A percentile compares a stretch with the other conserved stretches of the same genome.
Evolutionary conservation across 2,797 vertebrate species (phyloP).

Genomic region (Tamandua tetradactyla): DNA sequence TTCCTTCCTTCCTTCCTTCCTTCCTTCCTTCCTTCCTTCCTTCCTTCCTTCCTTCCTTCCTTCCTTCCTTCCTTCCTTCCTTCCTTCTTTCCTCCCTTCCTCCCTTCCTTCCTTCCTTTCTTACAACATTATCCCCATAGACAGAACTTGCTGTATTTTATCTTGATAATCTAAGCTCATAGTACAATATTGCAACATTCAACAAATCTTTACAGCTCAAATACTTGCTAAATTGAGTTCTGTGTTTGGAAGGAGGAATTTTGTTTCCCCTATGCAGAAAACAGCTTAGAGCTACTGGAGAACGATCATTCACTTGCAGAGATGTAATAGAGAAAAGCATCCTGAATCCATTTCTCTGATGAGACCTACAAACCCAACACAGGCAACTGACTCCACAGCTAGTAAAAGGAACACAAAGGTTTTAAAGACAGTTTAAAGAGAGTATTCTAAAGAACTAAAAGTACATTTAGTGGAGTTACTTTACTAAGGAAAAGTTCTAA

Average conservation of each 20-base stretch:
- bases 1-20: too few relatives aligned
- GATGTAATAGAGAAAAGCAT: neutral
- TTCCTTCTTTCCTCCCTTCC: too few relatives aligned
- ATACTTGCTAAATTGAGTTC: neutral
- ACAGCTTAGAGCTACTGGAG: neutral
- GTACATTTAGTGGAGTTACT: neutral
- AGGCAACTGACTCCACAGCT: neutral
- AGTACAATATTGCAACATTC: neutral
- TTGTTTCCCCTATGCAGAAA: neutral
- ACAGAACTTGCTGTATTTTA: neutral
- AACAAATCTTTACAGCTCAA: neutral
- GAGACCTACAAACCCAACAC: neutral
- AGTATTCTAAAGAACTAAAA: neutral
- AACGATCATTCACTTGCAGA: neutral
- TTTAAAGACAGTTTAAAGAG: neutral
- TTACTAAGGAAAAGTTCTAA: neutral
- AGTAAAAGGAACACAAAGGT: neutral
- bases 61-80: too few relatives aligned
- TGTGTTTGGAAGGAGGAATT: neutral
- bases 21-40: too few relatives aligned
- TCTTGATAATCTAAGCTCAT: neutral
- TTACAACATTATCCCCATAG: rapidly evolving
- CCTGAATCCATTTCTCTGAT: neutral
- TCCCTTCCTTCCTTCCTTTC: too few relatives aligned
- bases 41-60: too few relatives aligned